Evolutionary conservation across 2,113 vertebrate species (phyloP).

Genomic region (Lichenostomus cassidix): DNA sequence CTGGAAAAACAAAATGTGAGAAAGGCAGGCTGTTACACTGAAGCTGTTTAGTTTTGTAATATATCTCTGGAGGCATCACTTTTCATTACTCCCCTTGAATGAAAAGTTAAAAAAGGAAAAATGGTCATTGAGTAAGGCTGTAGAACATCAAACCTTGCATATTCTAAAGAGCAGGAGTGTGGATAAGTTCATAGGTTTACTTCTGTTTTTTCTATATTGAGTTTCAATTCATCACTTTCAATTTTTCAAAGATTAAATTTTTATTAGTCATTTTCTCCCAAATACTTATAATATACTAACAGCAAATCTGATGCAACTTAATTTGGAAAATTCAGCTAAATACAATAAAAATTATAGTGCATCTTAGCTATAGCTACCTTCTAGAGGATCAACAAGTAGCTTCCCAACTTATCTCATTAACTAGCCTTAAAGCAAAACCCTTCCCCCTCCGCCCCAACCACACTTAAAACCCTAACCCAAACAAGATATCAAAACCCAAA

Average conservation of each 20-base stretch:
- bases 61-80: neutral
- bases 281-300: neutral
- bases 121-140: neutral
- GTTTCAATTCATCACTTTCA: neutral
- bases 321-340: neutral
- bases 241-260: neutral
- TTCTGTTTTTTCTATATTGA: neutral
- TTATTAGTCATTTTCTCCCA: neutral
- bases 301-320: neutral
- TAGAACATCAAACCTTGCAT: neutral
- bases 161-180: neutral
- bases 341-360: neutral
- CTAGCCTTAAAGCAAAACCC: neutral
- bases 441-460: fast-evolving
- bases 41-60: neutral
- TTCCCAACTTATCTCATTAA: neutral
- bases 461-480: neutral
- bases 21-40: neutral
- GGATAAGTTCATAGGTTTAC: neutral
- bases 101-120: neutral
- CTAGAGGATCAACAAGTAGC: neutral
- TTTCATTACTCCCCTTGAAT: neutral
- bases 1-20: neutral
- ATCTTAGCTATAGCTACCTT: neutral
- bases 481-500: neutral